phyloP scores from a whole-genome alignment of 2,888 invertebrate species.

The Onthophagus sagittarius region DNA sequence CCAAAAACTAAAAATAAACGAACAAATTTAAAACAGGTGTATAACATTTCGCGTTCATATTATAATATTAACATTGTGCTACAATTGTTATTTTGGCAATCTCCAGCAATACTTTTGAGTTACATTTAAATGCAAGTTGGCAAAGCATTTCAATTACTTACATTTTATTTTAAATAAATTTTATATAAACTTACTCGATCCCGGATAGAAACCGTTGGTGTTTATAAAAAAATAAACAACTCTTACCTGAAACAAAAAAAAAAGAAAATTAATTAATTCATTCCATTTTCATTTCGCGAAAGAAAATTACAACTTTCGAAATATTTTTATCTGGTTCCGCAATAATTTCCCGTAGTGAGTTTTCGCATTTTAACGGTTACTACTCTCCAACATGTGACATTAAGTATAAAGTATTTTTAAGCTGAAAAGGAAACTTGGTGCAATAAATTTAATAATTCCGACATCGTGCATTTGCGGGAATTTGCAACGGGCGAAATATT shows the following conservation, averaged over 20 bases:
- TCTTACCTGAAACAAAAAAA: conserved; percentile 27
- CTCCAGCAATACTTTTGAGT: too few relatives aligned
- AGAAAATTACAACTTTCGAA: not conserved
- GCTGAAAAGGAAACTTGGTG: not conserved
- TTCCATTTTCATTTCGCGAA: not conserved
- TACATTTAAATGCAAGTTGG: too few relatives aligned
- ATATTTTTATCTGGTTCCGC: not conserved
- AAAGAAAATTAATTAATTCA: conserved; percentile 10
- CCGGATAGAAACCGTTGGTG: too few relatives aligned
- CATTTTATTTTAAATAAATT: too few relatives aligned
- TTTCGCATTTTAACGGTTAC: not conserved
- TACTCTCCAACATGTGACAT: not conserved
- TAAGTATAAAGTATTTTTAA: not conserved
- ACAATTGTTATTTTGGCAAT: not conserved
- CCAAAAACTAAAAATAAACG: not conserved
- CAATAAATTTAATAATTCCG: not conserved
- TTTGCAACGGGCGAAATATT: conserved; percentile 17
- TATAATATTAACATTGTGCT: conserved; percentile 22
- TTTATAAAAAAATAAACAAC: not conserved
- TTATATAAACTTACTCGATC: too few relatives aligned
- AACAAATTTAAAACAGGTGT: conserved; percentile 13
- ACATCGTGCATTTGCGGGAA: not conserved
- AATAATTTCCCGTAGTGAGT: not conserved
- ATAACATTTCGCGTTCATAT: conserved; percentile 18
- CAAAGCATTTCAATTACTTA: too few relatives aligned